Conservation (phyloP, 2,888 invertebrate species). For the Argynnis bischoffii region DNA sequence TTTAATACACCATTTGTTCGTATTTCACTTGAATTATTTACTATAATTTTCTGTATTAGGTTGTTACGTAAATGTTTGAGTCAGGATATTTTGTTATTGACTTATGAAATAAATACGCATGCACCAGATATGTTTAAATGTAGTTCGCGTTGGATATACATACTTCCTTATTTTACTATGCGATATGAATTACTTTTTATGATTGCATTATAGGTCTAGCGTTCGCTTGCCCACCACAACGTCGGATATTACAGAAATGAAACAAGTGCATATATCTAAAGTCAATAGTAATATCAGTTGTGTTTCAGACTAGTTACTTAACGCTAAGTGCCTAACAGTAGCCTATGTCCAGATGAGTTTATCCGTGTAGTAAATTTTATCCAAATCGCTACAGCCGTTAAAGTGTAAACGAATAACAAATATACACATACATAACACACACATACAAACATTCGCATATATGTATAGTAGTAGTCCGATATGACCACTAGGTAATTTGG, state of each 20-base stretch:
- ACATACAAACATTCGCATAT: too few species aligned
- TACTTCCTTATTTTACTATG: constrained; percentile 14
- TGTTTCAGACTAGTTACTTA: too few species aligned
- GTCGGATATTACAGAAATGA: constrained; percentile 2
- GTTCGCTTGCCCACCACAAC: constrained; percentile 13
- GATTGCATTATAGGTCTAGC: constrained; percentile 20
- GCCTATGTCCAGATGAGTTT: too few species aligned
- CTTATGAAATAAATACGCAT: background rate
- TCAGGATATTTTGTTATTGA: background rate
- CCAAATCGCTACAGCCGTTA: too few species aligned
- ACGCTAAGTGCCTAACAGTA: too few species aligned
- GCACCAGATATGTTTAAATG: background rate
- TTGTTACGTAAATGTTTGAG: background rate
- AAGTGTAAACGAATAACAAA: too few species aligned
- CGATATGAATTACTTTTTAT: constrained; percentile 18
- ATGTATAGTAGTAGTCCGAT: too few species aligned
- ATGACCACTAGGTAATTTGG: too few species aligned
- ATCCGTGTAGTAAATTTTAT: too few species aligned
- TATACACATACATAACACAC: too few species aligned
- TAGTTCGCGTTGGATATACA: background rate
- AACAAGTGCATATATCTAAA: background rate
- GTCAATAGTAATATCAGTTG: too few species aligned
- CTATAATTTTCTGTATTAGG: background rate
- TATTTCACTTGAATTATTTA: background rate
- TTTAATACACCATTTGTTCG: background rate